These are phyloP conservation scores for Aleiodes alternator DNA, from an alignment of 2,888 invertebrate species.

Conservation along the genomic window DNA sequence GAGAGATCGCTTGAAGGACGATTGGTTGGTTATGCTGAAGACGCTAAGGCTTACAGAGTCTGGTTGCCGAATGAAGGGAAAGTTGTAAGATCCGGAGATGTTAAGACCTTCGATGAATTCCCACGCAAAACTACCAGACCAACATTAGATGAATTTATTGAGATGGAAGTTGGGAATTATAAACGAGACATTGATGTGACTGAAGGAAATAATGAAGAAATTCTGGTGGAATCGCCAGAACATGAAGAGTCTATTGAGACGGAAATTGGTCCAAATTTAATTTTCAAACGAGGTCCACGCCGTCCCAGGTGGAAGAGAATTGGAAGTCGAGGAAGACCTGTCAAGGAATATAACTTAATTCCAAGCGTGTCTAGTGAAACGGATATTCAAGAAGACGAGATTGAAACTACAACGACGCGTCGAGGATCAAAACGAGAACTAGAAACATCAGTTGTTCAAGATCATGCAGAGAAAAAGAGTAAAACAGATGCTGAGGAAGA, in stretches of 20 bases:
- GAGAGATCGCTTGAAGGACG: constrained; percentile 16
- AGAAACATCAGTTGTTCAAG: not conserved
- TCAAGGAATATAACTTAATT: constrained; percentile 36
- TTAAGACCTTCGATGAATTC: constrained; percentile 11
- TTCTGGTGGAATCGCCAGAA: not conserved
- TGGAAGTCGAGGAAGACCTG: constrained; percentile 50
- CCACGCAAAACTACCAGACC: constrained; percentile 7
- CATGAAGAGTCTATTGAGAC: constrained; percentile 6
- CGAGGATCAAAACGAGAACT: constrained; percentile 5
- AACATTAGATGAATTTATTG: not conserved
- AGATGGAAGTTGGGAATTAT: not conserved
- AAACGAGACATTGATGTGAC: not conserved
- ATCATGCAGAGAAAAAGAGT: constrained; percentile 7
- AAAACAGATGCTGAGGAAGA: constrained; percentile 7
- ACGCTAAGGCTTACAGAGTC: constrained; percentile 35
- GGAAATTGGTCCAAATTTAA: constrained; percentile 2
- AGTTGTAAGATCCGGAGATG: constrained; percentile 38
- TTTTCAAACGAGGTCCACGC: constrained; percentile 40
- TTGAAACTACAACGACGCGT: constrained; percentile 7
- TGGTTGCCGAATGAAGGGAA: constrained; percentile 19
- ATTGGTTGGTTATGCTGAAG: constrained; percentile 32
- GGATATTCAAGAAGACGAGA: not conserved
- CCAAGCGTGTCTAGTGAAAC: constrained; percentile 10
- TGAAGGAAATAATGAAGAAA: not conserved
- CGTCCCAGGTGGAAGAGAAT: constrained; percentile 39